These are phyloP conservation scores for Clarias batrachus DNA, from an alignment of 2,113 vertebrate species.

Conservation along the genomic window DNA sequence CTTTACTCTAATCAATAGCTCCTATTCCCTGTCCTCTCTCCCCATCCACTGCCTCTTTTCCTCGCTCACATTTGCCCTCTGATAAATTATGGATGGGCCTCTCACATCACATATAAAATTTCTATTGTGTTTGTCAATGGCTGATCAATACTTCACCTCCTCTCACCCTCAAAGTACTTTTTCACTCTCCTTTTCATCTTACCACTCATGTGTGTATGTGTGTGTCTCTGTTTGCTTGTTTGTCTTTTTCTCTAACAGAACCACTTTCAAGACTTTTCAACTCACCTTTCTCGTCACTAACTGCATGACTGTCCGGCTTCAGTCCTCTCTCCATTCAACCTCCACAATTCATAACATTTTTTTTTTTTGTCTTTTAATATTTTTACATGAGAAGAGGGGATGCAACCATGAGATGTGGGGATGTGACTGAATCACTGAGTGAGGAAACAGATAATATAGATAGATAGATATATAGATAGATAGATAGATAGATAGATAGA, in stretches of 20 bases:
- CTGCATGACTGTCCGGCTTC: conserved; percentile 48
- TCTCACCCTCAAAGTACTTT: conserved; percentile 77
- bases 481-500: neutral
- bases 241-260: conserved; percentile 60
- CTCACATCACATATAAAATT: conserved; percentile 89
- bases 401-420: conserved; percentile 49
- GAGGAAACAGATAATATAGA: conserved; percentile 33
- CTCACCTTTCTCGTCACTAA: conserved; percentile 46
- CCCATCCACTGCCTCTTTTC: conserved; percentile 37
- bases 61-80: conserved; percentile 86
- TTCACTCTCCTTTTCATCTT: conserved; percentile 33
- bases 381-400: conserved; percentile 56
- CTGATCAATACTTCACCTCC: conserved; percentile 85
- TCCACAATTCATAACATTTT: neutral
- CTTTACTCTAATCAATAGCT: conserved; percentile 89
- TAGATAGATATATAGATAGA: neutral
- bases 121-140: conserved; percentile 91
- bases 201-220: conserved; percentile 60
- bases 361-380: neutral
- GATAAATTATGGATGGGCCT: conserved; percentile 94
- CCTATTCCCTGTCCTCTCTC: conserved; percentile 78
- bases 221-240: conserved; percentile 59
- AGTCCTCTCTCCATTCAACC: conserved; percentile 4
- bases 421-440: conserved; percentile 47
- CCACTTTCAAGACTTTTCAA: conserved; percentile 58